Evolutionary conservation across 2,113 vertebrate species (phyloP).

Genomic region (Entelurus aequoreus): DNA sequence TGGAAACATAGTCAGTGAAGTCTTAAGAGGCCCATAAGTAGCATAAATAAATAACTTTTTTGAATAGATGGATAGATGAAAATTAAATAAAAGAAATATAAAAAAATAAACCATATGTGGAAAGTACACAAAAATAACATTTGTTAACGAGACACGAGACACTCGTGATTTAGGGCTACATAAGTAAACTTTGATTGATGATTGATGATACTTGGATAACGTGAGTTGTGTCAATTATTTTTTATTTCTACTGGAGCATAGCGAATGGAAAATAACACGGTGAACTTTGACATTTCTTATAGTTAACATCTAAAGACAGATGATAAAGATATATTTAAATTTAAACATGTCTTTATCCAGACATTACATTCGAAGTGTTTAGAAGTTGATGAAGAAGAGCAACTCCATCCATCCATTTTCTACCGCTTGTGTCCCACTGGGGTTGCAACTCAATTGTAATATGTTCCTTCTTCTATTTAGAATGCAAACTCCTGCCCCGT

Average conservation of each 20-base stretch:
- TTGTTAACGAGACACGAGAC: too few species aligned
- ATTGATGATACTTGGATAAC: not conserved
- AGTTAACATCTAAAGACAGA: not conserved
- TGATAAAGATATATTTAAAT: not conserved
- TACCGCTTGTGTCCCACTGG: too few species aligned
- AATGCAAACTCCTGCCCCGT: constrained; percentile 96
- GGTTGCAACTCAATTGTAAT: not conserved
- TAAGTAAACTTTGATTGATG: too few species aligned
- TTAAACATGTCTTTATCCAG: not conserved
- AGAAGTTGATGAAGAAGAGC: not conserved
- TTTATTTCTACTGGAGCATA: not conserved
- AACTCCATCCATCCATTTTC: not conserved
- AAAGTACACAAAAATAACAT: too few species aligned
- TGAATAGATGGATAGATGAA: too few species aligned
- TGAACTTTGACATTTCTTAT: not conserved
- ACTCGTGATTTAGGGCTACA: too few species aligned
- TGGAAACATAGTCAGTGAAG: too few species aligned
- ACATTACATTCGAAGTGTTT: not conserved
- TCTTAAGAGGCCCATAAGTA: too few species aligned
- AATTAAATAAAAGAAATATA: too few species aligned
- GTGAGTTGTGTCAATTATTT: not conserved
- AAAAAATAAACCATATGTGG: too few species aligned
- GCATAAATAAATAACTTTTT: too few species aligned
- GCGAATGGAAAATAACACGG: not conserved
- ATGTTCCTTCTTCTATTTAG: constrained; percentile 56